These are phyloP conservation scores for Drosophila parvula DNA, from an alignment of 1,140 invertebrate species.

Conservation along the genomic window DNA sequence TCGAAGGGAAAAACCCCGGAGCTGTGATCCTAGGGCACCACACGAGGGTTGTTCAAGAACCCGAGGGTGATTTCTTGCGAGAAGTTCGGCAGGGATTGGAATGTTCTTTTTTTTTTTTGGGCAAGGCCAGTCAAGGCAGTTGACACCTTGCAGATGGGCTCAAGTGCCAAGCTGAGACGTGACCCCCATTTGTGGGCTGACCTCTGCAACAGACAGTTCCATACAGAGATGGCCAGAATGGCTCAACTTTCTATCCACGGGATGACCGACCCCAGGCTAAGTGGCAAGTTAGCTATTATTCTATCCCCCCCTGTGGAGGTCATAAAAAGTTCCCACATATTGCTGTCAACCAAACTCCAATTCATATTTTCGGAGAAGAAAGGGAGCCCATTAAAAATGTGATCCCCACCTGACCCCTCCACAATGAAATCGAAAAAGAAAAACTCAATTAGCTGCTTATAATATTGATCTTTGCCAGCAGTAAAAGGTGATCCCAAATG, in stretches of 20 bases:
- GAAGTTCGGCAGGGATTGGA: conserved; percentile 20
- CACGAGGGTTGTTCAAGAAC: conserved; percentile 34
- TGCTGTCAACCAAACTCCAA: conserved; percentile 14
- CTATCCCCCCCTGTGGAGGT: conserved; percentile 24
- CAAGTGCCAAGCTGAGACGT: conserved; percentile 7
- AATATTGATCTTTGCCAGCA: conserved; percentile 17
- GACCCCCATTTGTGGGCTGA: conserved; percentile 33
- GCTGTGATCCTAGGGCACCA: conserved; percentile 25
- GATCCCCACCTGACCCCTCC: conserved; percentile 30
- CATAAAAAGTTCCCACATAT: conserved; percentile 36
- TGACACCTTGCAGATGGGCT: conserved; percentile 30
- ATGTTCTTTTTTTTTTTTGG: conserved; percentile 11
- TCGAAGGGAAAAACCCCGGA: conserved; percentile 8
- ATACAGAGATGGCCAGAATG: conserved; percentile 27
- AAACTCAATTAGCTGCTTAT: conserved; percentile 36
- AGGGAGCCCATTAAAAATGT: conserved; percentile 23
- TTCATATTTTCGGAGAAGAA: conserved; percentile 11
- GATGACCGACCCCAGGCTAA: conserved; percentile 29
- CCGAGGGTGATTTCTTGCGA: conserved; percentile 21
- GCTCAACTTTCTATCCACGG: conserved; percentile 23
- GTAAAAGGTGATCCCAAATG: not conserved
- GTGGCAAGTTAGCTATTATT: conserved; percentile 21
- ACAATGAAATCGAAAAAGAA: conserved; percentile 7
- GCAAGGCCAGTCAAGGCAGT: conserved; percentile 14
- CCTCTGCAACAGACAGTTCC: conserved; percentile 14